Base-by-base conservation (phyloP, 1,140 invertebrate species). In the Spodoptera litura region DNA sequence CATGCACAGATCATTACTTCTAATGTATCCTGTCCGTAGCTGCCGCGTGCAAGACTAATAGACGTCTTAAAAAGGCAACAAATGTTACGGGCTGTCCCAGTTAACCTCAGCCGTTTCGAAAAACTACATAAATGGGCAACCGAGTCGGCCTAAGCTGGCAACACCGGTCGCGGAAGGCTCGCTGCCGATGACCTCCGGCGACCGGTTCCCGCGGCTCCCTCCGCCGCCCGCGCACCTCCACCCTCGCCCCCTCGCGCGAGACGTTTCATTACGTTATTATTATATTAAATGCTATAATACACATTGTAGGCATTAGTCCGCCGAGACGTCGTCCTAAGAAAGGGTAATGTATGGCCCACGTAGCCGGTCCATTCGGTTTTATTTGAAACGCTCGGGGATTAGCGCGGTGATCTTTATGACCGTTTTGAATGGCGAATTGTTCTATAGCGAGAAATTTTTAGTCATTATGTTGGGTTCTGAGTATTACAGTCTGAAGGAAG, bases 211-310 rank as follows among this genome's bases (percentile, higher is more conserved):
- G 84, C 81, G 82, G 78, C 82, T 79, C 72, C 82, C 82, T 66
- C 75, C 75, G 44, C 49, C 75, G 53, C 78, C 78, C 80, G 49
- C 83, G 44, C 80, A 72, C 79, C 68, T 53, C 81, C 71, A 52
- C 78, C 44, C 66, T 78, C 80, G 70, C 80, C 78, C 85, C 85
- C 84, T 79, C 88, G 78, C 90, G 84, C 86, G 86, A 93, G 92
- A 91, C 89, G 90, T 93, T 94, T 93, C 91, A 93, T 93, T 94
- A 94, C 91, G 89, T 93, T 93, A 94, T 94, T 93, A 93, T 93
- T 91, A 94, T 93, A 94, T 94, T 94, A 94, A 94, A 93, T 89
- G 93, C 89, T 93, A 91, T 93, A 93, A 93, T 92, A 91, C 91
- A 91, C 90, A 92, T 92, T 94, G 91, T 93, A 87, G 87, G 91